Base-by-base conservation (phyloP, 2,113 vertebrate species). In the Columbina picui region DNA sequence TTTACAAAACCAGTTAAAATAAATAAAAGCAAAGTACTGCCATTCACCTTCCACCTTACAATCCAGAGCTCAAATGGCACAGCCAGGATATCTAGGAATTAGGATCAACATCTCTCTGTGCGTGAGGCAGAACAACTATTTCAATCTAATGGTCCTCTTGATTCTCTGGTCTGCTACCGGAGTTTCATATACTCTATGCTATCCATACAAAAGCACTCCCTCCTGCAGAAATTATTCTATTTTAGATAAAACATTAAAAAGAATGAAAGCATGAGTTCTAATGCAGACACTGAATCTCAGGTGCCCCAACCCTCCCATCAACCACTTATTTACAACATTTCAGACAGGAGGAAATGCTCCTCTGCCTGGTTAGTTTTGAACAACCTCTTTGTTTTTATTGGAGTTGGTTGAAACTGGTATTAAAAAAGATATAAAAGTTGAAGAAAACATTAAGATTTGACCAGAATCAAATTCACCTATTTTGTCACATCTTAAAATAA, bases 301-400 rank as follows among this genome's bases (percentile, higher is more conserved):
- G 52, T 1, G 8, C 6, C 12, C 17, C 32, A 86, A 10, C 5
- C 3, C 34, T 26, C 23, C 20, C 26, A 73, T 56, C 26, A 47
- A 34, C 7, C 0, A 0, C 16, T 59, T 60, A 16, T 60, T 74
- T 29, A 29, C 20, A 20, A 12, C 1, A 0, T 1, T 63, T 17
- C 19, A 59, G 26, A 60, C 26, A 89, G 30, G 77, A 65, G 14
- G 38, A 70, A 75, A 10, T 0, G 1, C 4, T 17, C 9, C 34
- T 69, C 34, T 69, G 30, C 26, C 19, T 56, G 3, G 6, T 21
- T 56, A 14, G 10, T 43, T 81, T 82, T 60, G 38, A 84, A n/a
- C 41, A 78, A 32, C 27, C 14, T n/a, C 26, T 80, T 77, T 2
- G 10, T 41, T 81, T 67, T 76, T 39, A 41, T 41, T 63, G 39